A percentile compares a stretch with the other conserved stretches of the same genome.
Conservation (phyloP, 2,113 vertebrate species). For the Nothocercus julius region DNA sequence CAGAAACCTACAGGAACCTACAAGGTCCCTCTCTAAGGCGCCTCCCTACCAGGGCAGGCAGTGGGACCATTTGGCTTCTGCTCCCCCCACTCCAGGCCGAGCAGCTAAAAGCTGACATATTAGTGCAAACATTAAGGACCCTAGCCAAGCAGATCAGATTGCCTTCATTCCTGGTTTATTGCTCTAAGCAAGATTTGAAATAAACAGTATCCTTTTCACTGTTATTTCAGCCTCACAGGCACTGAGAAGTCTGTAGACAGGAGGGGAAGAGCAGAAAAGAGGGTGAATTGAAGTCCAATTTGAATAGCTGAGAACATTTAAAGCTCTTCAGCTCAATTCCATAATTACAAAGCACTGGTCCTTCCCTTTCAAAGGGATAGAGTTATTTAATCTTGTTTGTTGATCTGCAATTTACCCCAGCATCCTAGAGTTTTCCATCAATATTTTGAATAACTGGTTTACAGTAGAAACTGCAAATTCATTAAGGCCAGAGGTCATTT, state of each 20-base stretch:
- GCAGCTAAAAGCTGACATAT: background rate
- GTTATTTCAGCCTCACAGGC: background rate
- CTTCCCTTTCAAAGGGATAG: background rate
- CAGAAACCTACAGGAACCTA: no score
- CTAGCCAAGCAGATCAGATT: background rate
- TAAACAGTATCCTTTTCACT: background rate
- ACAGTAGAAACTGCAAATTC: background rate
- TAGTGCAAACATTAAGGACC: background rate
- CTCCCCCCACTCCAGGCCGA: background rate
- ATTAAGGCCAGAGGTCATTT: background rate
- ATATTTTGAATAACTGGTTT: background rate
- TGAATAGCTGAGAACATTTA: background rate
- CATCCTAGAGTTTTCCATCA: background rate
- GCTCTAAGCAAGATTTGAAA: background rate
- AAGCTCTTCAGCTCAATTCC: background rate
- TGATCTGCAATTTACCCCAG: background rate
- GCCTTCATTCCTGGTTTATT: background rate
- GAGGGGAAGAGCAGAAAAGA: background rate
- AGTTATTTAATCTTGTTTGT: background rate
- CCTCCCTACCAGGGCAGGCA: background rate
- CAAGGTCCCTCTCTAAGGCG: no score
- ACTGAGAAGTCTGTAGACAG: background rate
- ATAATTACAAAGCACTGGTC: fast-evolving
- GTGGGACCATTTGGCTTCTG: background rate
- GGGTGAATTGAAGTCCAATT: background rate